Evolutionary conservation across 2,797 vertebrate genomes (phyloP).

Genomic region (Luscinia megarhynchos): DNA sequence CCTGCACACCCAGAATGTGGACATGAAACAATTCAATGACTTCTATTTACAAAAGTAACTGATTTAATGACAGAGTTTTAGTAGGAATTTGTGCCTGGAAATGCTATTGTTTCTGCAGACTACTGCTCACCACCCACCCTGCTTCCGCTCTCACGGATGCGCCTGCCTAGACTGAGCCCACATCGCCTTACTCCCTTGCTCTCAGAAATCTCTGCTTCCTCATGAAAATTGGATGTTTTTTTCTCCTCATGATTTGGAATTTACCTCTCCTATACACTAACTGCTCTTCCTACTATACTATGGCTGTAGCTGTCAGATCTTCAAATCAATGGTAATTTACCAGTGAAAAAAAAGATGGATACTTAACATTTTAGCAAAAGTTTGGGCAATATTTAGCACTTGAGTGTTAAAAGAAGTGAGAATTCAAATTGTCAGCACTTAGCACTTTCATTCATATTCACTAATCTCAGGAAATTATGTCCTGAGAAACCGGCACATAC

Average conservation of each 20-base stretch:
- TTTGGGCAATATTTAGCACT: constrained; percentile 77
- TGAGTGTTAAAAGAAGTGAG: constrained; percentile 74
- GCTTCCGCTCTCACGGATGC: not conserved
- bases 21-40: not conserved
- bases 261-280: constrained; percentile 23
- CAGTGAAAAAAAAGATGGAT: constrained; percentile 64
- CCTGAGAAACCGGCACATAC: constrained; percentile 70
- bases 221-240: constrained; percentile 6
- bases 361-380: constrained; percentile 74
- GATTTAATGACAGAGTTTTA: not conserved
- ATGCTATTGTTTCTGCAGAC: not conserved
- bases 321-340: constrained; percentile 67
- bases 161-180: not conserved
- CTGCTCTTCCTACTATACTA: constrained; percentile 19
- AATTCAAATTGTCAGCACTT: constrained; percentile 77
- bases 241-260: constrained; percentile 9
- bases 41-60: not conserved
- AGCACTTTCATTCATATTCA: constrained; percentile 75
- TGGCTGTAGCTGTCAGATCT: constrained; percentile 64
- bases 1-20: not conserved
- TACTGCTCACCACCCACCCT: not conserved
- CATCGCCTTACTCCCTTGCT: not conserved
- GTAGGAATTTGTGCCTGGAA: not conserved
- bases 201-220: not conserved
- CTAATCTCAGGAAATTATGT: constrained; percentile 74